Percentiles rank a stretch among this genome's conserved stretches.
Evolutionary conservation across 2,888 invertebrate genomes (phyloP).

Genomic region (Teleogryllus oceanicus): DNA sequence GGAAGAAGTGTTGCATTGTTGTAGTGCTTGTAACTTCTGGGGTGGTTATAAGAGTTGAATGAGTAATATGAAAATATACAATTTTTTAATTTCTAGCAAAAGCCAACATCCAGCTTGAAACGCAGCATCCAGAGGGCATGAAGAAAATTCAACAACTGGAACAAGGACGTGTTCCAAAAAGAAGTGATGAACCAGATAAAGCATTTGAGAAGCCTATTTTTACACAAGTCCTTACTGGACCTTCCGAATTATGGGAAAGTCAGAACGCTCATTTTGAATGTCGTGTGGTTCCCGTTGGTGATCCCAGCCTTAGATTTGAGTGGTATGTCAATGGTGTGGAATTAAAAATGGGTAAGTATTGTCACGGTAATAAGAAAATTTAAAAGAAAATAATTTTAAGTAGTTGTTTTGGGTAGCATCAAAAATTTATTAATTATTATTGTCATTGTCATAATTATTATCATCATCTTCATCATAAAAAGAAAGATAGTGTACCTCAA

Average conservation of each 20-base stretch:
- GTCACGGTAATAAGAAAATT: neutral
- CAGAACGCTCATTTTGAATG: conserved; percentile 89
- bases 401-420: too few species aligned
- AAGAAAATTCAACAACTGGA: conserved; percentile 85
- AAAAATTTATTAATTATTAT: too few species aligned
- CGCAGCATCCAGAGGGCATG: conserved; percentile 91
- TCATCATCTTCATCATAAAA: too few species aligned
- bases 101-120: conserved; percentile 81
- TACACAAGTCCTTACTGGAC: conserved; percentile 80
- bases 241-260: conserved; percentile 87
- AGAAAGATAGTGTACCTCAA: too few species aligned
- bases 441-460: too few species aligned
- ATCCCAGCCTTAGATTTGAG: conserved; percentile 85
- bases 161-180: conserved; percentile 61
- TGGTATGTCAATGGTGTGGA: conserved; percentile 96
- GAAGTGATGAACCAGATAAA: conserved; percentile 72
- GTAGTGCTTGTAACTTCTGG: too few species aligned
- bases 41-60: too few species aligned
- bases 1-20: too few species aligned
- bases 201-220: conserved; percentile 89
- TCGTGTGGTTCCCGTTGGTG: conserved; percentile 89
- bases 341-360: conserved; percentile 74
- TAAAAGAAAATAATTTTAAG: neutral
- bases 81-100: conserved; percentile 57
- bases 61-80: too few species aligned